A percentile compares a stretch with the other conserved stretches of the same genome.
Conservation (phyloP, 2,797 vertebrate species). For the Enteromius trimaculatus region DNA sequence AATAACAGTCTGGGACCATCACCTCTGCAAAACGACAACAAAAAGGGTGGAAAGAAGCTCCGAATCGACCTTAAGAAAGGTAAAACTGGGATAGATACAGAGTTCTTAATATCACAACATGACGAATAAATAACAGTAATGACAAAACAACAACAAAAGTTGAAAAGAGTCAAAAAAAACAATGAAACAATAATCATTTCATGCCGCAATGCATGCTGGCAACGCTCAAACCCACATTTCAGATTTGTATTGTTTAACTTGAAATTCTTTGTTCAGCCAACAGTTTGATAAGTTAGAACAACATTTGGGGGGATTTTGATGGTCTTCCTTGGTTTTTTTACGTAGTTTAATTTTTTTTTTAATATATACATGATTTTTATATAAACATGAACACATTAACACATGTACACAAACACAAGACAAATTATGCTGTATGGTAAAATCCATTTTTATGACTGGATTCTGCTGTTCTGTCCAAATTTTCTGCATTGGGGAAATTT, state of each 20-base stretch:
- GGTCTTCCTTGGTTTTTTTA: no score
- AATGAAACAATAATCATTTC: no score
- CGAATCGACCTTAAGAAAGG: slow-evolving; percentile 96
- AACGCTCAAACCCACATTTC: no score
- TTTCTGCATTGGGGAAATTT: not conserved
- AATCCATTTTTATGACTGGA: not conserved
- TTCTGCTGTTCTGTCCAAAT: fast-evolving
- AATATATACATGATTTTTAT: no score
- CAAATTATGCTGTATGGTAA: not conserved
- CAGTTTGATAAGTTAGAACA: no score
- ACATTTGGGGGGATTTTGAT: no score
- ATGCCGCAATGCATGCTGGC: no score
- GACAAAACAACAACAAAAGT: not conserved
- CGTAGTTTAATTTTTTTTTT: no score
- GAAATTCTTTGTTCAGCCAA: no score
- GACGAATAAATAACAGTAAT: not conserved
- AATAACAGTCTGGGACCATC: slow-evolving; percentile 82
- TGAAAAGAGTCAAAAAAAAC: no score
- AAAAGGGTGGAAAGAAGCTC: slow-evolving; percentile 86
- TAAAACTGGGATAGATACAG: slow-evolving; percentile 61
- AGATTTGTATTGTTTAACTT: no score
- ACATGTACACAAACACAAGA: not conserved
- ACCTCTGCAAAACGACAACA: slow-evolving; percentile 73
- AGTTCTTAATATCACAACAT: not conserved
- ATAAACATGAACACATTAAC: not conserved